A percentile compares a stretch with the other conserved stretches of the same genome.
phyloP scores from a whole-genome alignment of 2,113 vertebrate species.

The Macheiramphus alcinus region DNA sequence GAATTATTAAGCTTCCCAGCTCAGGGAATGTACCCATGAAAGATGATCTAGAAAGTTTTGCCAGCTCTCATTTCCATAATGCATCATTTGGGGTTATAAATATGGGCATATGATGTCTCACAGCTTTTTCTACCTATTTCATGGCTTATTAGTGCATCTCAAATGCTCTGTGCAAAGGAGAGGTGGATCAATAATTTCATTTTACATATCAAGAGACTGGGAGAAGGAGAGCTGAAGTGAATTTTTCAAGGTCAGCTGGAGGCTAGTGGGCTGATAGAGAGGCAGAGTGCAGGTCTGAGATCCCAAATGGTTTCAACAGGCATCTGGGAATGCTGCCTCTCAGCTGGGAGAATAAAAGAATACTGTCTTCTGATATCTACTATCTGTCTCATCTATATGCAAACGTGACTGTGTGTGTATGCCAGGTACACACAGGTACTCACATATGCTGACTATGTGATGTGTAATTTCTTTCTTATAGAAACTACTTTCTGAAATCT shows the following conservation, averaged over 20 bases:
- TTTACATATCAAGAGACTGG: conserved; percentile 22
- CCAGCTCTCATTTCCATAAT: conserved; percentile 10
- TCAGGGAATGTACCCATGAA: neutral
- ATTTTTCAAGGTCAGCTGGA: conserved; percentile 2
- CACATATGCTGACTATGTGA: neutral
- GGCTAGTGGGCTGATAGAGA: neutral
- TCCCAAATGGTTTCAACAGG: neutral
- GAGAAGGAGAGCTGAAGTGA: neutral
- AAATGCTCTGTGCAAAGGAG: conserved; percentile 2
- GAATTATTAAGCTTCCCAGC: neutral
- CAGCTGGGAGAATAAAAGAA: neutral
- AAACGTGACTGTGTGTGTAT: neutral
- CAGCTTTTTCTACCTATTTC: conserved; percentile 10
- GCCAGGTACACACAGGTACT: neutral
- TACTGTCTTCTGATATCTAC: neutral
- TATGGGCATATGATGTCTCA: neutral
- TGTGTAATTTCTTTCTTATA: neutral
- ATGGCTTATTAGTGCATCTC: neutral
- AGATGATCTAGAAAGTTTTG: neutral
- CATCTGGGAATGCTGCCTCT: neutral
- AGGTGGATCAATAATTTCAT: neutral
- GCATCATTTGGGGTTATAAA: neutral
- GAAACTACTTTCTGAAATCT: neutral
- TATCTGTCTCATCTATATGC: neutral
- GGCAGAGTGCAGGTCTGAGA: neutral